Base-by-base conservation (phyloP, 2,888 invertebrate genomes). In the Agriotes lineatus region DNA sequence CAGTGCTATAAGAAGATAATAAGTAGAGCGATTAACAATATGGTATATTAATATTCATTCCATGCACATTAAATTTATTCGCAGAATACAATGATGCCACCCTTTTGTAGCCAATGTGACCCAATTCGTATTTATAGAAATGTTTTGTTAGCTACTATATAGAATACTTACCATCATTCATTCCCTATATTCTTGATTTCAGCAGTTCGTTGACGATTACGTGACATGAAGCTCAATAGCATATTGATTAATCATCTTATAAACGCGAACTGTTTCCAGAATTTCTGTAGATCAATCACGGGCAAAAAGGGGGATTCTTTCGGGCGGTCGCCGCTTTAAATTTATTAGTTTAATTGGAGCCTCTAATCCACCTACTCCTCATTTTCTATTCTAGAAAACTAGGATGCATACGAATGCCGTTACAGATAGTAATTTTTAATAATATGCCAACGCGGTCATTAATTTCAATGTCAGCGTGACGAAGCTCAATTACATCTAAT, bases 211-310 rank as follows among this genome's bases (percentile, higher is more conserved):
- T 52, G 52, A 52, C 52, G 52, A 52, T 52, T 52, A 52, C 33
- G 52, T 52, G 52, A 52, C 52, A 52, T 52, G 52, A 52, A 5
- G 25, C 7, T 48, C 48, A 52, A 35, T 33, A 19, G 33, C 33
- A 19, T 52, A 48, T 52, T 52, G 52, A 52, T 52, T 52, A 52
- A 52, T 52, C 52, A 35, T 33, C 18, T 19, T n/a, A 14, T 19
- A 52, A 30, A 48, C 25, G 19, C 52, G 22, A 52, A 52, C 33
- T 10, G 14, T 52, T 30, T 52, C 52, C 30, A 12, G 52, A 35
- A 52, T 52, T 52, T 18, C 16, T 19, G 33, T 33, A 16, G 37
- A 42, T 14, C 16, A 14, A 42, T 14, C 3, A 42, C 37, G 7
- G 25, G 3, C 4, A 25, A 25, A 25, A 25, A 25, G 25, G 25